phyloP scores from a whole-genome alignment of 2,888 invertebrate genomes.

The Torymus texanus region DNA sequence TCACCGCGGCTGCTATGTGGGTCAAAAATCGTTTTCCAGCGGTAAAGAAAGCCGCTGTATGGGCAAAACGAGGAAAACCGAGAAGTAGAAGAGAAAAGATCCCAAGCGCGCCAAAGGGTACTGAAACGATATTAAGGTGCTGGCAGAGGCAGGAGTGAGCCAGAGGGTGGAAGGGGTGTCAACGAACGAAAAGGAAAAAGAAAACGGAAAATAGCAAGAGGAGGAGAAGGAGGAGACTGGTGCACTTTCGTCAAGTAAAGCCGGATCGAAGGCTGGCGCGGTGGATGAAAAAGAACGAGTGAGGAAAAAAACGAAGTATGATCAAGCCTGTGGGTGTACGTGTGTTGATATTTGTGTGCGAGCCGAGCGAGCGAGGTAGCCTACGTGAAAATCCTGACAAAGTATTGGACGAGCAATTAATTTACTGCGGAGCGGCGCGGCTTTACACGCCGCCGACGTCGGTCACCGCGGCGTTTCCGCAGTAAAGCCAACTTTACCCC shows the following conservation, averaged over 20 bases:
- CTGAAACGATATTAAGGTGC: no score
- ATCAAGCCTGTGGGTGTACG: not conserved
- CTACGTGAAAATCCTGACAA: slow-evolving; percentile 60
- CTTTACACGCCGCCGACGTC: slow-evolving; percentile 55
- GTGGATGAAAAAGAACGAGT: slow-evolving; percentile 10
- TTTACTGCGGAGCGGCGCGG: slow-evolving; percentile 62
- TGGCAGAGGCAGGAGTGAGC: not conserved
- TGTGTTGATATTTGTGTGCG: not conserved
- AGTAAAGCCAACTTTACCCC: slow-evolving; percentile 43
- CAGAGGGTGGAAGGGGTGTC: not conserved
- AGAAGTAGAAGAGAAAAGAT: no score
- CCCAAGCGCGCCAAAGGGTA: no score
- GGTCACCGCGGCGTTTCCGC: slow-evolving; percentile 22
- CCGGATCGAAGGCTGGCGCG: slow-evolving; percentile 4
- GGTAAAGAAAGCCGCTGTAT: no score
- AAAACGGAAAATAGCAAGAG: not conserved
- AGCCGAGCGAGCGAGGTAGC: slow-evolving; percentile 23
- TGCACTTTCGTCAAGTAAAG: not conserved
- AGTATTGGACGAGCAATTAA: slow-evolving; percentile 65
- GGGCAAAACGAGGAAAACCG: no score
- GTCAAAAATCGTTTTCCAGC: no score
- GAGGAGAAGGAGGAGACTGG: not conserved
- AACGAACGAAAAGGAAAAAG: not conserved
- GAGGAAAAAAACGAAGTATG: not conserved
- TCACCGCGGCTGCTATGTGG: no score